Evolutionary conservation across 2,888 invertebrate species (phyloP), one percentile per base, ranked within the genome.

Genomic region (Mantis religiosa): DNA sequence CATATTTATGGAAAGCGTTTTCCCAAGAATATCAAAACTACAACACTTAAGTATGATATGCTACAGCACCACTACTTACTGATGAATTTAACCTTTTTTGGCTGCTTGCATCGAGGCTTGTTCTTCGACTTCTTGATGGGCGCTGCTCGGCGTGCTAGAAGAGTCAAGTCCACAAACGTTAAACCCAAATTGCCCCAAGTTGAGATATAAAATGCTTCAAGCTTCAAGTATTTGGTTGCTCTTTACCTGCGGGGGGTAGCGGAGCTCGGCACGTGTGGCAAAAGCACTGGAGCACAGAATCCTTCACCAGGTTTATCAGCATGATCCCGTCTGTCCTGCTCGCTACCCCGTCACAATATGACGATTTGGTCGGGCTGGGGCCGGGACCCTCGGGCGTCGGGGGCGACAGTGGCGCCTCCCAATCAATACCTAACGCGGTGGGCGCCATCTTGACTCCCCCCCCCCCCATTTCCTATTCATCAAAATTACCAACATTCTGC

Each of bases 251-350:
- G 93, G 96, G 96, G 93, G 97, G 93, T 92, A 95, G 94, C 91
- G 97, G 97, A 92, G 97, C 97, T 93, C 97, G 96, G 96, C 97
- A 98, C 94, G 97, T 96, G 94, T 97, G 97, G 95, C 98, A 98
- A 95, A 98, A 97, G 95, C 98, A 98, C 95, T 97, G 97, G 96
- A 97, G 95, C 93, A 98, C 97, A 93, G 97, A 98, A 94, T 98
- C 97, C 94, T 97, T 96, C 93, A 98, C 97, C 93, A 98, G 96
- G 93, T 96, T 97, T 95, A 98, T 97, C 95, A 98, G 94, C 98
- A 98, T 98, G 91, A 93, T 94, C 92, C 89, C 41, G 41, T 71
- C 54, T 71, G 54, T 71, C 7, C 54, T 71, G 54, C 54, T 71
- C 54, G 54, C 54, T 71, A 71, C 34, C 82, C 81, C 30, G 82